These are phyloP conservation scores for Hemitrygon akajei DNA, from an alignment of 2,797 vertebrate genomes.

Conservation along the genomic window DNA sequence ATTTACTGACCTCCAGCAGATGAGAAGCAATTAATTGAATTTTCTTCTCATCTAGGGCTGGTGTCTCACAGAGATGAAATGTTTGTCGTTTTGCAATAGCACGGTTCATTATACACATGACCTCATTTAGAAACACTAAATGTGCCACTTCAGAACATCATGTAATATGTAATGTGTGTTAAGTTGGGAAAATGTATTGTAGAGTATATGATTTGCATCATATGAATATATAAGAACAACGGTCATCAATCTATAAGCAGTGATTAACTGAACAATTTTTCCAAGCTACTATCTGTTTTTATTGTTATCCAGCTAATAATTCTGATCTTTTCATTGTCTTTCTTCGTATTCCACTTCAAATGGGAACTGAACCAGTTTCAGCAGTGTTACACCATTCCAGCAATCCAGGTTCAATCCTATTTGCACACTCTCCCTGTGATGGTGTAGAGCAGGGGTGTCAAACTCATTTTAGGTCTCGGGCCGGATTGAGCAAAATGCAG, in stretches of 20 bases:
- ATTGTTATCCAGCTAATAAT: not conserved
- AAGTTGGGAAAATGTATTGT: not conserved
- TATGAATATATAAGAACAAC: not conserved
- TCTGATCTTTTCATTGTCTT: not conserved
- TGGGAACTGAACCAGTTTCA: not conserved
- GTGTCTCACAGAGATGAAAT: not conserved
- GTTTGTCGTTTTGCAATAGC: constrained; percentile 1
- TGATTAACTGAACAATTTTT: not conserved
- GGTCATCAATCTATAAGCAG: not conserved
- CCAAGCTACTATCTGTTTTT: not conserved
- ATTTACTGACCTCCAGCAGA: not conserved
- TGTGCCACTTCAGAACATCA: not conserved
- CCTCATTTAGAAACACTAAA: not conserved
- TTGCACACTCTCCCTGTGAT: too few relatives aligned
- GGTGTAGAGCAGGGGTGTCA: too few relatives aligned
- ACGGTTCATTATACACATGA: not conserved
- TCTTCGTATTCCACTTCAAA: not conserved
- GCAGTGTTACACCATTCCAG: too few relatives aligned
- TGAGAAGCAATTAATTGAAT: not conserved
- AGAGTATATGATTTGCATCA: not conserved
- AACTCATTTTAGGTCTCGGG: too few relatives aligned
- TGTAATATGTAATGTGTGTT: not conserved
- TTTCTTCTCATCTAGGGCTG: not conserved
- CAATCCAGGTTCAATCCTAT: too few relatives aligned
- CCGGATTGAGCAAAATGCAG: too few relatives aligned